Base-by-base conservation (phyloP, 2,888 invertebrate genomes). In the Drosophila prostipennis region DNA sequence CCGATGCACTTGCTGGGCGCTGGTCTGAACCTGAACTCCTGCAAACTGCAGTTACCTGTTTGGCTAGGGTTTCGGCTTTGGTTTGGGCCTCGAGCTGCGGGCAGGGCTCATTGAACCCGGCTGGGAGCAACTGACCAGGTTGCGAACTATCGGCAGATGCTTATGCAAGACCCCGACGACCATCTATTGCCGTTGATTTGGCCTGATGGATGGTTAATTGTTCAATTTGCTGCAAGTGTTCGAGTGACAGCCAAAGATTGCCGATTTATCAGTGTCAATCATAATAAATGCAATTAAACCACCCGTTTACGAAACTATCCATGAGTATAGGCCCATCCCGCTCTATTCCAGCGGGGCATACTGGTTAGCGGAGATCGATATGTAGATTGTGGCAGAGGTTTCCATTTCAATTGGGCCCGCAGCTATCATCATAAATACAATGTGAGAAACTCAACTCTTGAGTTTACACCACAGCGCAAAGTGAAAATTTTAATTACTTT, bases 201-300 rank as follows among this genome's bases (percentile, higher is more conserved):
- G 73, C 81, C 76, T 80, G 77, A 83, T 83, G 71, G 75, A 65
- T 72, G 51, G 63, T 71, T 72, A 63, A 71, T 72, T 71, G 72
- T 54, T 74, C 84, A 84, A 81, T 79, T 81, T 79, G 79, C 55
- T 54, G 61, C 61, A 68, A 55, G 70, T 70, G 84, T 81, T 72
- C 79, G 76, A 64, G 11, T 74, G 71, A 65, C 72, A 72, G 49
- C 60, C 55, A 58, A 48, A 45, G 42, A 54, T 67, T 48, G 63
- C 72, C 65, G 58, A 72, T 78, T 77, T 76, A 65, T 65, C 74
- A 78, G 74, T 84, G 85, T 85, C 85, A 85, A 87, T 85, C 85
- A 80, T 80, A 80, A 85, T 85, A 72, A 85, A 82, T 77, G 79
- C 82, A 84, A 87, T 87, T 76, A 84, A 84, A 57, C 70, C 65